A percentile compares a stretch with the other conserved stretches of the same genome.
phyloP scores from a whole-genome alignment of 2,797 vertebrate genomes.

The Yasuhikotakia modesta region DNA sequence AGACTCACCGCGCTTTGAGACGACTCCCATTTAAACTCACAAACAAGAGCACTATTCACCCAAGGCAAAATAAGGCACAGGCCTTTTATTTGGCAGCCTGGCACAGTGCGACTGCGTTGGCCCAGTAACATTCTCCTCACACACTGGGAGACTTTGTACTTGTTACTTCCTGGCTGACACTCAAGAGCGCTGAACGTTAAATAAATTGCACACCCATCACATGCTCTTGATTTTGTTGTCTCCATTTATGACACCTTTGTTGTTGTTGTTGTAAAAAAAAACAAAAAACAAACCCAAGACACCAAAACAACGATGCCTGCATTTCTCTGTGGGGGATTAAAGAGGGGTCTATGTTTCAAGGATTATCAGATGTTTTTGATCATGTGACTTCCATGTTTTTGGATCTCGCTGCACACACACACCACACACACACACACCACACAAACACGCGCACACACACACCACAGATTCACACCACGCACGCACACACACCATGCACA shows the following conservation, averaged over 20 bases:
- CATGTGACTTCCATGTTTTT: slow-evolving; percentile 77
- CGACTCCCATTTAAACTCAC: slow-evolving; percentile 68
- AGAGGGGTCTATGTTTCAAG: slow-evolving; percentile 73
- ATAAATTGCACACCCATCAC: slow-evolving; percentile 68
- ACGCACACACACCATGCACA: slow-evolving; percentile 6
- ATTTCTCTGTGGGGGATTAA: slow-evolving; percentile 73
- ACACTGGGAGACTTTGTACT: slow-evolving; percentile 69
- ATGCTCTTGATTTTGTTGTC: slow-evolving; percentile 64
- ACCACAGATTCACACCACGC: too few species aligned
- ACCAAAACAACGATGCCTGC: not conserved
- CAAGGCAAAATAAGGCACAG: slow-evolving; percentile 67
- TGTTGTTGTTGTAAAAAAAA: slow-evolving; percentile 39
- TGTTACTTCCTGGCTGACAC: slow-evolving; percentile 59
- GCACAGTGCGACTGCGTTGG: slow-evolving; percentile 68
- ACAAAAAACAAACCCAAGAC: slow-evolving; percentile 48
- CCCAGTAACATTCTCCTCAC: slow-evolving; percentile 68
- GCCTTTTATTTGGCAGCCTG: slow-evolving; percentile 72
- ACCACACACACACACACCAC: slow-evolving; percentile 17
- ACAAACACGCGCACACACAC: slow-evolving; percentile 5
- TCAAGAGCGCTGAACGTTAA: slow-evolving; percentile 68
- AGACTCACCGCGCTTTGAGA: slow-evolving; percentile 64
- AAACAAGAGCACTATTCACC: slow-evolving; percentile 77
- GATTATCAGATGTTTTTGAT: slow-evolving; percentile 80
- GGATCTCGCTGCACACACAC: slow-evolving; percentile 67
- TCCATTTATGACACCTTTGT: slow-evolving; percentile 60